Percentiles rank a stretch among this genome's conserved stretches.
Conservation (phyloP, 1,140 invertebrate species). For the Nasonia longicornis region DNA sequence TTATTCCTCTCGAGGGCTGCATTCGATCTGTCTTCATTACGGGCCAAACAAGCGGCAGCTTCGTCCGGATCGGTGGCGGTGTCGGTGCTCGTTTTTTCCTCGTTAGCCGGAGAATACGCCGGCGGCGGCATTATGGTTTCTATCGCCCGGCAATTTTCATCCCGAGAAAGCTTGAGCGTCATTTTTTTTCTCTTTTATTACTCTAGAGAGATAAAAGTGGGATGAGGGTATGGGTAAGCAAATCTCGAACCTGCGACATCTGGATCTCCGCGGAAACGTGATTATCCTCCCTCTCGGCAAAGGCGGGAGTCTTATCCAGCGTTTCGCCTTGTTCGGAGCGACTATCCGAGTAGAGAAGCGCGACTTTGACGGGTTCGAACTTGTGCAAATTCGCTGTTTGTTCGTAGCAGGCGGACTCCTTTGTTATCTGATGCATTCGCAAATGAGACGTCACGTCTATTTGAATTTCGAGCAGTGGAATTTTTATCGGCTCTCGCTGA, state of each 20-base stretch:
- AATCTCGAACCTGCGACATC: background rate
- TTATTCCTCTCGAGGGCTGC: too few species aligned
- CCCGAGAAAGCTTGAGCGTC: background rate
- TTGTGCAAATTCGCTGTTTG: background rate
- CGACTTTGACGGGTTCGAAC: background rate
- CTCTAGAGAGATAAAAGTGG: background rate
- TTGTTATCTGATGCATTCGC: background rate
- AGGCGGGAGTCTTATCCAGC: background rate
- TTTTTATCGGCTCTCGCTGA: background rate
- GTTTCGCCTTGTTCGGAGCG: too few species aligned
- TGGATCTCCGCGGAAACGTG: background rate
- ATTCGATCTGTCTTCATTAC: slow-evolving; percentile 1
- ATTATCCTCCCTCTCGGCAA: background rate
- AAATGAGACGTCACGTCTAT: background rate
- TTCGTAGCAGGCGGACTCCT: background rate
- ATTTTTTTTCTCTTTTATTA: background rate
- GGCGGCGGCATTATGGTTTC: slow-evolving; percentile 44
- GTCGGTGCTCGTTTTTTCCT: slow-evolving; percentile 32
- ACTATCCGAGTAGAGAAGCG: background rate
- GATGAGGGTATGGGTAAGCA: too few species aligned
- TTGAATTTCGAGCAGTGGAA: background rate
- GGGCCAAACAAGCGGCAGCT: background rate
- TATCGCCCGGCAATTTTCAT: slow-evolving; percentile 1
- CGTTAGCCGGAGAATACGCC: slow-evolving; percentile 27
- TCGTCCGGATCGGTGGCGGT: slow-evolving; percentile 38